phyloP scores from a whole-genome alignment of 2,888 invertebrate species.

The Aleiodes alternator region DNA sequence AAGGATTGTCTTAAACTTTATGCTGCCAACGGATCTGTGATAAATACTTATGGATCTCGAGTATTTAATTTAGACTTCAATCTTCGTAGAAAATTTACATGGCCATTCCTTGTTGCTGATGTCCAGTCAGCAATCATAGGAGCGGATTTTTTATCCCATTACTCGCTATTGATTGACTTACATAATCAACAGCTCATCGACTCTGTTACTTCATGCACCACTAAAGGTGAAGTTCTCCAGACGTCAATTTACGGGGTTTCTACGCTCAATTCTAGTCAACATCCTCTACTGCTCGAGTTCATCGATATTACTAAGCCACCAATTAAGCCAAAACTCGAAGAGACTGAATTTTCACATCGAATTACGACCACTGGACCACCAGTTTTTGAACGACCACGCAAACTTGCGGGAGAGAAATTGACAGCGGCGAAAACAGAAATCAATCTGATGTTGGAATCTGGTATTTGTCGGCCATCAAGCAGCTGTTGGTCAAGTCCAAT shows the following conservation, averaged over 20 bases:
- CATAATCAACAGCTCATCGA: constrained; percentile 31
- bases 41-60: constrained; percentile 11
- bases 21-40: constrained; percentile 31
- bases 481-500: constrained; percentile 71
- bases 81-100: constrained; percentile 22
- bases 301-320: constrained; percentile 12
- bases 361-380: no score
- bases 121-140: no score
- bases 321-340: constrained; percentile 51
- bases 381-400: no score
- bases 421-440: constrained; percentile 65
- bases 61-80: constrained; percentile 12
- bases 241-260: constrained; percentile 7
- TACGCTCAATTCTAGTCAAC: constrained; percentile 17
- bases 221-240: constrained; percentile 3
- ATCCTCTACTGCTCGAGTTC: background rate
- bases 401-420: constrained; percentile 55
- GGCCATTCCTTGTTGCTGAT: constrained; percentile 11
- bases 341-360: constrained; percentile 61
- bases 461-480: constrained; percentile 71
- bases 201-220: background rate
- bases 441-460: constrained; percentile 64
- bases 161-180: constrained; percentile 12
- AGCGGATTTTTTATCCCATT: no score
- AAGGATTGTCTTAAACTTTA: background rate